Percentiles rank a stretch among this genome's conserved stretches.
Evolutionary conservation across 2,797 vertebrate genomes (phyloP).

Genomic region (Emys orbicularis): DNA sequence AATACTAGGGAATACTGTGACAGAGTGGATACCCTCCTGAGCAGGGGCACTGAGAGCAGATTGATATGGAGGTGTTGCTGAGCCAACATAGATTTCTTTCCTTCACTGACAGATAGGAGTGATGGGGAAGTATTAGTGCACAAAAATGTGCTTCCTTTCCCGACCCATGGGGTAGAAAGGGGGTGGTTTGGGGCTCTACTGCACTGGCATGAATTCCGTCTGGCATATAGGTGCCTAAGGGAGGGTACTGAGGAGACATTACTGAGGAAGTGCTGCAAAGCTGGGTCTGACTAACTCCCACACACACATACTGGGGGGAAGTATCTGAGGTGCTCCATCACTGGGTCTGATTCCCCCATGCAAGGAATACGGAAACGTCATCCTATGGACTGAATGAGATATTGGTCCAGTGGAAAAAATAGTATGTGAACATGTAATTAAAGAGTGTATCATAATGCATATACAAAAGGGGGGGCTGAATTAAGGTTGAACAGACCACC

Average conservation of each 20-base stretch:
- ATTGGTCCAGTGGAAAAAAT: background rate
- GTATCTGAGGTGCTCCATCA: background rate
- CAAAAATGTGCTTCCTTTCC: background rate
- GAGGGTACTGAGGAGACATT: background rate
- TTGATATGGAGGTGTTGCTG: background rate
- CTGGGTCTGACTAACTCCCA: background rate
- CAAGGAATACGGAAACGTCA: background rate
- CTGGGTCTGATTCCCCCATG: background rate
- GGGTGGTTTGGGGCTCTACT: background rate
- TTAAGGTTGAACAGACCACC: background rate
- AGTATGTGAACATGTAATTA: background rate
- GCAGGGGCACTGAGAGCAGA: background rate
- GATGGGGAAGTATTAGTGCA: background rate
- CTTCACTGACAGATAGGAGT: background rate
- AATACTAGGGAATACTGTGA: background rate
- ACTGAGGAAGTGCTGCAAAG: background rate
- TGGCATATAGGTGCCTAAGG: background rate
- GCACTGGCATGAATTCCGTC: background rate
- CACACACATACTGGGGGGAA: background rate
- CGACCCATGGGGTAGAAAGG: background rate
- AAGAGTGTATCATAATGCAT: background rate
- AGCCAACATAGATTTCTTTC: background rate
- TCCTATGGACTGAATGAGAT: background rate
- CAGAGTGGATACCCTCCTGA: rapidly evolving
- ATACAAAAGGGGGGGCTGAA: background rate